Evolutionary conservation across 2,113 vertebrate species (phyloP).

Genomic region (Electrona antarctica): DNA sequence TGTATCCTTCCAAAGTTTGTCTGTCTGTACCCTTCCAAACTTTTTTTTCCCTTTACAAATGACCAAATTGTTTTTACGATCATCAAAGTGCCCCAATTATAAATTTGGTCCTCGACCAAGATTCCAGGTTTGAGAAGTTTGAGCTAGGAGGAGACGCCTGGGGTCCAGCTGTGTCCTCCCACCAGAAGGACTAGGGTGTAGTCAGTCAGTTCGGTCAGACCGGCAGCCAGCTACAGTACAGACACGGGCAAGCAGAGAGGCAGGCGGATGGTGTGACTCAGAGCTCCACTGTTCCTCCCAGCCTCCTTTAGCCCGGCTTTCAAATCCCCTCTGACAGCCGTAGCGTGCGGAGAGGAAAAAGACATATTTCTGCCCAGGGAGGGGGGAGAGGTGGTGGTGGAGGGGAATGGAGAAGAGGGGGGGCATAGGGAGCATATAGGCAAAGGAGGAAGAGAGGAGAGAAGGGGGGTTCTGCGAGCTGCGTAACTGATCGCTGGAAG

Average conservation of each 20-base stretch:
- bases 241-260: not conserved
- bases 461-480: conserved; percentile 68
- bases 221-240: not conserved
- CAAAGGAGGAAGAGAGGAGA: conserved; percentile 53
- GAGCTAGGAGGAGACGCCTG: not conserved
- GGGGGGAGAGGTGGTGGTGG: conserved; percentile 10
- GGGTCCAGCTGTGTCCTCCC: conserved; percentile 1
- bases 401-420: conserved; percentile 37
- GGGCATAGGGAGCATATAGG: conserved; percentile 62
- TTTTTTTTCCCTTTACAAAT: too few relatives aligned
- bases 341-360: conserved; percentile 91
- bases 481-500: conserved; percentile 92
- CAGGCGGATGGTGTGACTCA: conserved; percentile 42
- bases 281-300: conserved; percentile 70
- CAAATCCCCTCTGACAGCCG: conserved; percentile 90
- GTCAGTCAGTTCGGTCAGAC: not conserved
- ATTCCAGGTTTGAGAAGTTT: not conserved
- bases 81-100: not conserved
- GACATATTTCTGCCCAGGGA: conserved; percentile 85
- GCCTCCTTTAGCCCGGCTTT: conserved; percentile 83
- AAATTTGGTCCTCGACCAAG: not conserved
- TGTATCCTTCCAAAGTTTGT: too few relatives aligned
- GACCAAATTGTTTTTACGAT: not conserved
- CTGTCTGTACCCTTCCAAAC: too few relatives aligned
- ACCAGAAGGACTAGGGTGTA: not conserved